Percentiles rank a stretch among this genome's conserved stretches.
Conservation (phyloP, 2,888 invertebrate species). For the Portevinia maculata region DNA sequence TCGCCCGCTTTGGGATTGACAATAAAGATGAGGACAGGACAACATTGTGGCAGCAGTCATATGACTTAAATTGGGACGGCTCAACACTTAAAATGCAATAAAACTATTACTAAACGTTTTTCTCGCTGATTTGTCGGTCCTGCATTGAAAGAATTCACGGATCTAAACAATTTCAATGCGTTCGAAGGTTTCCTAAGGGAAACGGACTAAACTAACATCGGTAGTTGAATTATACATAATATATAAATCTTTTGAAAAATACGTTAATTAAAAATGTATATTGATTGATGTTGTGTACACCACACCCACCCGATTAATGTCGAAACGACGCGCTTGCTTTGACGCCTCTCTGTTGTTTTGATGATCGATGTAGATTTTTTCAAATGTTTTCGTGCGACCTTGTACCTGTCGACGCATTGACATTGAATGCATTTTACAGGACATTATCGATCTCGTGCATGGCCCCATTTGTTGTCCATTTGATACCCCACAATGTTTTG, state of each 20-base stretch:
- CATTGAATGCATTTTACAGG: conserved; percentile 88
- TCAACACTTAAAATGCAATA: no score
- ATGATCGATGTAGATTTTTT: conserved; percentile 87
- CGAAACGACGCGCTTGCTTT: conserved; percentile 19
- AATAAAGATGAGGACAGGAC: no score
- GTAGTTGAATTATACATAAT: neutral
- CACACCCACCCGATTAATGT: conserved; percentile 49
- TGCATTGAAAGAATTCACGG: no score
- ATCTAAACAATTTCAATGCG: no score
- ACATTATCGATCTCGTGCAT: conserved; percentile 89
- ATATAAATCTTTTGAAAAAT: neutral
- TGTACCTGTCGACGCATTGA: conserved; percentile 88
- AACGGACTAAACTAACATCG: no score
- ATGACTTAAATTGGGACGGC: no score
- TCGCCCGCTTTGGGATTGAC: no score
- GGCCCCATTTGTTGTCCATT: conserved; percentile 87
- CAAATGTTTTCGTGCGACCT: conserved; percentile 89
- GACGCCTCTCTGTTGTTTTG: conserved; percentile 50
- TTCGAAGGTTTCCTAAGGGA: no score
- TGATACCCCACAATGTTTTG: conserved; percentile 92
- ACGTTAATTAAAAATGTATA: conserved; percentile 20
- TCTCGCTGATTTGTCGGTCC: no score
- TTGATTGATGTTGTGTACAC: conserved; percentile 36
- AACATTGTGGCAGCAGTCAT: no score
- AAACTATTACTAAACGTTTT: no score